These are phyloP conservation scores for Sterrhoptilus dennistouni DNA, from an alignment of 2,113 vertebrate genomes.

Conservation along the genomic window DNA sequence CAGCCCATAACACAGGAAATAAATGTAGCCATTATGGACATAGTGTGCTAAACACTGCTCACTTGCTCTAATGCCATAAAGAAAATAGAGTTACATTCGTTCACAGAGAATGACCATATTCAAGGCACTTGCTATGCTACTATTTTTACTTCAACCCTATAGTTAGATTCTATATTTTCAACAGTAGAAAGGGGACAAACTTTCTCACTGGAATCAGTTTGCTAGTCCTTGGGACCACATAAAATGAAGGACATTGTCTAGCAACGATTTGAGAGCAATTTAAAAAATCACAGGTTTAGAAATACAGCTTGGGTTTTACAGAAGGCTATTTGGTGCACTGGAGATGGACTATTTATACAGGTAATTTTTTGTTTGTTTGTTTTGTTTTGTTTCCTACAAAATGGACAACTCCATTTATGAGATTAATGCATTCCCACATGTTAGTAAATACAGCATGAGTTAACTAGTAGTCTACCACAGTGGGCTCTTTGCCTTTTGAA, in stretches of 20 bases:
- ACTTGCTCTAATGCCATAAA: background rate
- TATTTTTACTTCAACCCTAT: slow-evolving; percentile 6
- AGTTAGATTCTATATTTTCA: slow-evolving; percentile 38
- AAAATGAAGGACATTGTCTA: background rate
- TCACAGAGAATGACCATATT: background rate
- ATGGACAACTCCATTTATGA: background rate
- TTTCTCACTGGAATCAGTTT: background rate
- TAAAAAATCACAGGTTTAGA: background rate
- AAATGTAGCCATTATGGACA: background rate
- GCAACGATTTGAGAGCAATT: background rate
- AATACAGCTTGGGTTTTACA: background rate
- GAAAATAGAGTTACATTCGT: slow-evolving; percentile 7
- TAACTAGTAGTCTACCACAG: background rate
- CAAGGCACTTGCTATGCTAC: background rate
- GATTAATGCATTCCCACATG: background rate
- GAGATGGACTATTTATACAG: background rate
- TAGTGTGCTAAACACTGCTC: background rate
- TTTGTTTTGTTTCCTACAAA: background rate
- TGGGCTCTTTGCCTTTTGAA: background rate
- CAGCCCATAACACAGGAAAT: background rate
- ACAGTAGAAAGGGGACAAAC: background rate
- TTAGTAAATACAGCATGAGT: background rate
- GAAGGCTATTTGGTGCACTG: background rate
- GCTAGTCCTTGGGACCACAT: background rate
- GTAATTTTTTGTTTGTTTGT: background rate